Evolutionary conservation across 2,888 invertebrate genomes (phyloP).

Genomic region (Spatulosminthurus flaviceps): DNA sequence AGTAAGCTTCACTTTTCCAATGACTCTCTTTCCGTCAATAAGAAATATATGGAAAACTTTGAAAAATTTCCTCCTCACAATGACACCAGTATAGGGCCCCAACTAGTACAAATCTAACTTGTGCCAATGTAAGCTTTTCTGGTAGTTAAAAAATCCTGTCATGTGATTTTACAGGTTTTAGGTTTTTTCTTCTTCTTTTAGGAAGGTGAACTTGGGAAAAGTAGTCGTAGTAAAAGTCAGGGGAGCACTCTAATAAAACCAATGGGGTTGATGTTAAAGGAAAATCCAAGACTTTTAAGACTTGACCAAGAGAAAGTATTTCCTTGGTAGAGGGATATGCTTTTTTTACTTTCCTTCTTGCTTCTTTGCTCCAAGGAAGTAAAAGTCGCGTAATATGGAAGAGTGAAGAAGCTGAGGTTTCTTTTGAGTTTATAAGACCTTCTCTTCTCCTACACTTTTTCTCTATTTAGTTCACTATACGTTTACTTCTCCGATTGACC

Average conservation of each 20-base stretch:
- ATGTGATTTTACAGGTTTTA: too few relatives aligned
- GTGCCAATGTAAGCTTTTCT: not conserved
- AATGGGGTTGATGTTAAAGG: too few relatives aligned
- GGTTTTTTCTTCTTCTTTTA: too few relatives aligned
- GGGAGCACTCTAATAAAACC: too few relatives aligned
- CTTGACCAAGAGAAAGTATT: constrained; percentile 6
- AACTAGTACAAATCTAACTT: constrained; percentile 10
- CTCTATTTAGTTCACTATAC: not conserved
- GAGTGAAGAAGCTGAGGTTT: not conserved
- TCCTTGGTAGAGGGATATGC: not conserved
- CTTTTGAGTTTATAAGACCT: not conserved
- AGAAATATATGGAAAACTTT: constrained; percentile 35
- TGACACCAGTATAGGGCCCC: constrained; percentile 26
- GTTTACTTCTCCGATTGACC: constrained; percentile 15
- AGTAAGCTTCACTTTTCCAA: constrained; percentile 14
- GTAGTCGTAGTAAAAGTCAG: too few relatives aligned
- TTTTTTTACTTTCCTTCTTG: not conserved
- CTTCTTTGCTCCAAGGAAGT: not conserved
- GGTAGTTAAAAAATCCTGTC: not conserved
- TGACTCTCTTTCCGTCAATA: constrained; percentile 1
- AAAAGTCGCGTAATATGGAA: not conserved
- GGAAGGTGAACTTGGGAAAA: too few relatives aligned
- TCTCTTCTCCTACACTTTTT: not conserved
- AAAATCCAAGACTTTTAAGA: not conserved
- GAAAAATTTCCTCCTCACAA: constrained; percentile 25